Evolutionary conservation across 2,797 vertebrate genomes (phyloP), one percentile per base, ranked within the genome.

Genomic region (Mionectes olivaceus): DNA sequence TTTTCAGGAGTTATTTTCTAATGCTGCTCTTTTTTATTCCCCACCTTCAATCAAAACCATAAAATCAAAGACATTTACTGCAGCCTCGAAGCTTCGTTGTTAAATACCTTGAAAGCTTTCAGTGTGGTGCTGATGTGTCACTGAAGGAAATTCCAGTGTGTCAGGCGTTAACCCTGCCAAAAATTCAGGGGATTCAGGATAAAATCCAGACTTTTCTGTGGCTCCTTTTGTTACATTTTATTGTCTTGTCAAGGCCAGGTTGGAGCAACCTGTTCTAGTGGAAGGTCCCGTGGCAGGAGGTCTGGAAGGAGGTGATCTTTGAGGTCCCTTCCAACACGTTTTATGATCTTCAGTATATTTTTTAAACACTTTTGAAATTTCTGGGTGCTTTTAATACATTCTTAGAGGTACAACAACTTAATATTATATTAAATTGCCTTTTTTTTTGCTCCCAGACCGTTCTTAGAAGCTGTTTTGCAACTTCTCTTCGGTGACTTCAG

Each of bases 381-480:
- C 27, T 39, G 44, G 19, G 35, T 87, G 17, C 0, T 0, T 12
- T 53, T 57, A 28, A 5, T 50, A 13, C 43, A 19, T 67, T 71
- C n/a, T 67, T 60, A 77, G 85, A 96, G 94, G 75, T 84, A 56
- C 47, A 56, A 59, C 27, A 68, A 53, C 24, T 86, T 71, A 59
- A 33, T 83, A 49, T 47, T 25, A 49, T 7, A 49, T 49, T 49
- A 25, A 86, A 60, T 86, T 83, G n/a, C 52, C 47, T 25, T 47
- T 24, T 47, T 21, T 69, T 85, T 71, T 77, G 77, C 49, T 87
- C 75, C 37, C 61, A 70, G 88, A 67, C 84, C n/a, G 68, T 81
- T 90, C 87, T 75, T 92, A 19, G 47, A 55, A 95, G 92, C 75
- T n/a, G 53, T 93, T 93, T 90, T 93, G 46, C 67, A 85, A 46